Evolutionary conservation across 2,797 vertebrate species (phyloP).

Genomic region (Xiphorhynchus erythropygius): DNA sequence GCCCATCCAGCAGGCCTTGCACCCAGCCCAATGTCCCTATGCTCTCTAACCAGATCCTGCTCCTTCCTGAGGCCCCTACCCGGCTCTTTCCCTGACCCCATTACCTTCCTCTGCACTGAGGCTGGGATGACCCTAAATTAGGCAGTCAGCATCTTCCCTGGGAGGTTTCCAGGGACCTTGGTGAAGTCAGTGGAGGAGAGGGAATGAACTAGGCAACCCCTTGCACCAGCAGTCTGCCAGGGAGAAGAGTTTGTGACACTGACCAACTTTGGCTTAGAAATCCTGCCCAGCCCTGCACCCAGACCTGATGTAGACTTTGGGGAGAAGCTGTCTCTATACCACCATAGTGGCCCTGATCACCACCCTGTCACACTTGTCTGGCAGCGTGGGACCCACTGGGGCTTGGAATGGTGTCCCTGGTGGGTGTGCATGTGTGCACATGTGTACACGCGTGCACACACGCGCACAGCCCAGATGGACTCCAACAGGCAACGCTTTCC

Average conservation of each 20-base stretch:
- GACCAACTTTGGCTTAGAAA: rapidly evolving
- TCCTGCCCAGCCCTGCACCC: not conserved
- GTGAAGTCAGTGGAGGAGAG: not conserved
- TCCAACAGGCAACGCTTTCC: not conserved
- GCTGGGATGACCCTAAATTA: not conserved
- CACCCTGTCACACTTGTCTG: rapidly evolving
- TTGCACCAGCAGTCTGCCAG: not conserved
- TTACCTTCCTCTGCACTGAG: not conserved
- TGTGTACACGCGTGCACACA: not conserved
- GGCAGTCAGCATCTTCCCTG: not conserved
- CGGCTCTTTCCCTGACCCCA: not conserved
- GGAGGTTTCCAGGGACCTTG: not conserved
- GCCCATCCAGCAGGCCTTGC: not conserved
- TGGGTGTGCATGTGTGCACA: rapidly evolving
- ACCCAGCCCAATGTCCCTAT: not conserved
- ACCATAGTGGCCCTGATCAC: not conserved
- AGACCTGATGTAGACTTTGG: not conserved
- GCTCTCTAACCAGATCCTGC: not conserved
- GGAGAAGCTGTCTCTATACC: not conserved
- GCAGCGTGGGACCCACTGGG: not conserved
- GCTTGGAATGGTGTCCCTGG: not conserved
- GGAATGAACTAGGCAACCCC: not conserved
- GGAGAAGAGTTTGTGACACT: not conserved
- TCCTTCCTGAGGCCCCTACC: not conserved
- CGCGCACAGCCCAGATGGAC: not conserved